These are phyloP conservation scores for Pygoscelis adeliae DNA, from an alignment of 2,113 vertebrate genomes.

Conservation along the genomic window DNA sequence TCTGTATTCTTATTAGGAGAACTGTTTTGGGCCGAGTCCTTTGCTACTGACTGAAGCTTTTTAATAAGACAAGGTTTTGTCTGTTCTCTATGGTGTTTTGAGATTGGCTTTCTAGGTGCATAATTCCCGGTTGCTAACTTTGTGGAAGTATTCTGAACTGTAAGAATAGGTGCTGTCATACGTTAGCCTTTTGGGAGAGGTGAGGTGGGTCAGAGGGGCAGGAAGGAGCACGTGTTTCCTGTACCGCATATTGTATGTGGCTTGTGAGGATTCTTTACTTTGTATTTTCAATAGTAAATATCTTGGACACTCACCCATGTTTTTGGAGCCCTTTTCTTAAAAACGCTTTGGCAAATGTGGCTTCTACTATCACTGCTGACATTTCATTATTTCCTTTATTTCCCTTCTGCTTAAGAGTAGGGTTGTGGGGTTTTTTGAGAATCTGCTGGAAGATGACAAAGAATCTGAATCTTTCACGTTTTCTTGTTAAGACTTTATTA, in stretches of 20 bases:
- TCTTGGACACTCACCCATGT: fast-evolving
- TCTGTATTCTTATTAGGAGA: not conserved
- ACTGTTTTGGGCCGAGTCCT: not conserved
- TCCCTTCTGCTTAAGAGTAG: not conserved
- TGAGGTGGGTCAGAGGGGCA: not conserved
- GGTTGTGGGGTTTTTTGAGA: not conserved
- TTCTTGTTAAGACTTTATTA: not conserved
- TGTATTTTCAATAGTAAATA: not conserved
- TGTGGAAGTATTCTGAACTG: not conserved
- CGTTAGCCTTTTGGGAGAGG: not conserved
- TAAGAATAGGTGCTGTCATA: not conserved
- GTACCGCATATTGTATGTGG: fast-evolving
- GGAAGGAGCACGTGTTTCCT: not conserved
- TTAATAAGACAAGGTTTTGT: not conserved
- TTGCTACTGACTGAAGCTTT: not conserved
- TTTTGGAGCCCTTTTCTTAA: not conserved
- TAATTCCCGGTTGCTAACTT: not conserved
- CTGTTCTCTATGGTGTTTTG: not conserved
- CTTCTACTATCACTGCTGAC: not conserved
- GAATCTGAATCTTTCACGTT: not conserved
- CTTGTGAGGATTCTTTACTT: not conserved
- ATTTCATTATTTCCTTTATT: not conserved
- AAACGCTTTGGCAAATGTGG: not conserved
- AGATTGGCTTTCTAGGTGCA: not conserved
- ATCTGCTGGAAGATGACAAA: not conserved